A percentile compares a stretch with the other conserved stretches of the same genome.
Conservation (phyloP, 2,888 invertebrate genomes). For the Ectemnius continuus region DNA sequence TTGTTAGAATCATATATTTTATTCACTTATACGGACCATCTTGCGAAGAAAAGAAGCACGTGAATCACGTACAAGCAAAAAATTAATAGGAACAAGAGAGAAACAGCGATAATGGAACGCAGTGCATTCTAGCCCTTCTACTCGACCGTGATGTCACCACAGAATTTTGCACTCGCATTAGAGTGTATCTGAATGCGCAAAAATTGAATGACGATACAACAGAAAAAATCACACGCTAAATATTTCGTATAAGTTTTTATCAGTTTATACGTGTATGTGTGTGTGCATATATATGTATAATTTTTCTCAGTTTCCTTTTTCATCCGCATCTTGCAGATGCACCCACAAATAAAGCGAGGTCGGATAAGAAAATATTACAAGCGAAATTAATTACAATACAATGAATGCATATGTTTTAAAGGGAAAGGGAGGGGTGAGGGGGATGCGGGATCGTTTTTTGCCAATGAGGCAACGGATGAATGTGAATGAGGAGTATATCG, state of each 20-base stretch:
- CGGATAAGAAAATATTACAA: slow-evolving; percentile 32
- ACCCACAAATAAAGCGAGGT: slow-evolving; percentile 45
- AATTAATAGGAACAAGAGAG: slow-evolving; percentile 18
- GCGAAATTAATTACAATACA: slow-evolving; percentile 43
- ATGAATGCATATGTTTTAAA: slow-evolving; percentile 14
- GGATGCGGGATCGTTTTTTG: no score
- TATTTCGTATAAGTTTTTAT: slow-evolving; percentile 46
- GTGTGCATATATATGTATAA: slow-evolving; percentile 40
- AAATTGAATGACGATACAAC: slow-evolving; percentile 4
- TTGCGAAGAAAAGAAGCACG: not conserved
- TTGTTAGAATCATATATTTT: slow-evolving; percentile 18
- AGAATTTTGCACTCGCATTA: slow-evolving; percentile 14
- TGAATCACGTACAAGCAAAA: slow-evolving; percentile 26
- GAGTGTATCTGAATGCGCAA: slow-evolving; percentile 1
- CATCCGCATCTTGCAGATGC: slow-evolving; percentile 51
- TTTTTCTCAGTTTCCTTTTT: slow-evolving; percentile 41
- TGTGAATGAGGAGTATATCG: slow-evolving; percentile 16
- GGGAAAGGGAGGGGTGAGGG: not conserved
- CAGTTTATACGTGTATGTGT: slow-evolving; percentile 43
- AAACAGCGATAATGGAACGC: slow-evolving; percentile 18
- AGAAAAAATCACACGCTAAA: slow-evolving; percentile 44
- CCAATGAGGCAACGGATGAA: slow-evolving; percentile 10
- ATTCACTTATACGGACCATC: not conserved
- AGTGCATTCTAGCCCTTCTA: slow-evolving; percentile 11
- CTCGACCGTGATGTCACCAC: slow-evolving; percentile 1